A percentile compares a stretch with the other conserved stretches of the same genome.
Conservation (phyloP, 2,113 vertebrate genomes). For the Phrynosoma blainvillii region DNA sequence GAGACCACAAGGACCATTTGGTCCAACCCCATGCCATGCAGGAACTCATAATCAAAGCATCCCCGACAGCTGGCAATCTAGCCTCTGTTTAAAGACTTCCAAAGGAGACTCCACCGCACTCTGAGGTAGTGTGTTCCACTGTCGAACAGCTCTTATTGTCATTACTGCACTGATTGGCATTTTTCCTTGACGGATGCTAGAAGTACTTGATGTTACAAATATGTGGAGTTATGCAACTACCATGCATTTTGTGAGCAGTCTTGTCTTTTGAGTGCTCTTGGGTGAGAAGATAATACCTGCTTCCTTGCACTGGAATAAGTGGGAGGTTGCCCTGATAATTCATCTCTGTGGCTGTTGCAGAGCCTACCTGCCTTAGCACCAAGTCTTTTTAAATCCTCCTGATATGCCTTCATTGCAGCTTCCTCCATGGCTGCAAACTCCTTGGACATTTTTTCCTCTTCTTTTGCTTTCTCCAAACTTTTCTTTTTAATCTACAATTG, state of each 20-base stretch:
- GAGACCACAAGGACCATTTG: no score
- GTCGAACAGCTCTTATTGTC: no score
- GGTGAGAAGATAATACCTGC: neutral
- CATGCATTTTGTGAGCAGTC: neutral
- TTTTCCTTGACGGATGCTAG: neutral
- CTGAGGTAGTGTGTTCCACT: no score
- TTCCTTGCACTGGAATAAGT: neutral
- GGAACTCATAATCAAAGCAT: no score
- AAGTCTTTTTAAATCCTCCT: slow-evolving; percentile 94
- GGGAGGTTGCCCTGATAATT: neutral
- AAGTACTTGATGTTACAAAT: neutral
- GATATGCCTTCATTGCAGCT: slow-evolving; percentile 91
- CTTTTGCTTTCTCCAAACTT: slow-evolving; percentile 92
- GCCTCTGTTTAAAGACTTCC: no score
- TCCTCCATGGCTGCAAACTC: slow-evolving; percentile 97
- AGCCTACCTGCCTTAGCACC: slow-evolving; percentile 82
- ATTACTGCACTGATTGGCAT: neutral
- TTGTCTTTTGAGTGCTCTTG: neutral
- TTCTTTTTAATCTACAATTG: slow-evolving; percentile 92
- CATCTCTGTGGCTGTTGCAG: slow-evolving; percentile 29
- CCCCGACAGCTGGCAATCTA: no score
- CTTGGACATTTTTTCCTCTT: slow-evolving; percentile 90
- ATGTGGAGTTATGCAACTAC: no score
- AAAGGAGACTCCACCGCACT: no score
- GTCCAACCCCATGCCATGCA: no score